Conservation (phyloP, 2,113 vertebrate species). For the Silurus glanis region DNA sequence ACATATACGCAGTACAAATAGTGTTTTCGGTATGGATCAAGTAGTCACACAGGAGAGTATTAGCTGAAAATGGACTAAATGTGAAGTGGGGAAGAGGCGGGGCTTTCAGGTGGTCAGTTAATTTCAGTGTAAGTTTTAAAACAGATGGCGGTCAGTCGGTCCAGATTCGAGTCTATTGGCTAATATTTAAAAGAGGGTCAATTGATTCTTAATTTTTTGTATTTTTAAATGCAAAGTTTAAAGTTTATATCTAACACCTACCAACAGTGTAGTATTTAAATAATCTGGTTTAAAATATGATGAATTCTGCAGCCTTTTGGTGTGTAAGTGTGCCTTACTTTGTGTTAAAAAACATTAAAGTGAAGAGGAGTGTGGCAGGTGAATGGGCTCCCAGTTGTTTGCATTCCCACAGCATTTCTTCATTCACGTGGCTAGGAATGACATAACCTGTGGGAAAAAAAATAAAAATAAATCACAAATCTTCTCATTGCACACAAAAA, state of each 20-base stretch:
- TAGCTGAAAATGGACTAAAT: not conserved
- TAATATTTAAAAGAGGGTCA: not conserved
- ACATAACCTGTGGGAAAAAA: slow-evolving; percentile 80
- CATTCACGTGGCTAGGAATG: slow-evolving; percentile 95
- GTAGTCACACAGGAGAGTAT: too few relatives aligned
- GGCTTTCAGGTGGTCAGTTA: not conserved
- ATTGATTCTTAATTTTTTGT: too few relatives aligned
- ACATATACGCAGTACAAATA: too few relatives aligned
- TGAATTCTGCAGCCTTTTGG: not conserved
- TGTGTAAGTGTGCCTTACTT: slow-evolving; percentile 81
- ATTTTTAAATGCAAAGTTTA: not conserved
- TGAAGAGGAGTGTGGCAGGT: slow-evolving; percentile 91
- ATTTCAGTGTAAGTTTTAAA: not conserved
- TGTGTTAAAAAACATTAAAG: slow-evolving; percentile 98
- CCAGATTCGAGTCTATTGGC: not conserved
- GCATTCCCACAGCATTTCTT: slow-evolving; percentile 99
- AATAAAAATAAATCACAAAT: slow-evolving; percentile 37
- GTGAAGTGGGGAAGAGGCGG: not conserved
- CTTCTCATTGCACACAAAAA: not conserved
- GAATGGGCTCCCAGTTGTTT: slow-evolving; percentile 98
- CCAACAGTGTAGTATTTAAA: not conserved
- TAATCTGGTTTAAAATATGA: not conserved
- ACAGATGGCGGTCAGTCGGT: not conserved
- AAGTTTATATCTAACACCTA: not conserved
- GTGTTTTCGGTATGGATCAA: too few relatives aligned